phyloP scores from a whole-genome alignment of 2,113 vertebrate genomes.

The Phyllopteryx taeniolatus region DNA sequence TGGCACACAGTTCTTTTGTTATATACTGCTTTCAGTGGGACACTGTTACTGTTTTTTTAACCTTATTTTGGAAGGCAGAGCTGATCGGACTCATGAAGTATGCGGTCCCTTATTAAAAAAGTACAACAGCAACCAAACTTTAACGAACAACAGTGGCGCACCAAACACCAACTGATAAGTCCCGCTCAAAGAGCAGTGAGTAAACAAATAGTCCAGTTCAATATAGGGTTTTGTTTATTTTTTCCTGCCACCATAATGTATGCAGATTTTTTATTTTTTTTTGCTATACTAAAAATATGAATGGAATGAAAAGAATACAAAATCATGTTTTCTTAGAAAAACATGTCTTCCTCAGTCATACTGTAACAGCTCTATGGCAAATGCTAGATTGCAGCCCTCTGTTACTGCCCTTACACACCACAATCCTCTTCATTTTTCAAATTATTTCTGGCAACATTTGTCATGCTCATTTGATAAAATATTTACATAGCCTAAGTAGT shows the following conservation, averaged over 20 bases:
- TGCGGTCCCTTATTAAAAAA: slow-evolving; percentile 10
- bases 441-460: too few relatives aligned
- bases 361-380: too few relatives aligned
- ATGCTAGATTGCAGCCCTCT: too few relatives aligned
- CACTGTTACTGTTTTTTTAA: slow-evolving; percentile 22
- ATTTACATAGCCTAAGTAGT: too few relatives aligned
- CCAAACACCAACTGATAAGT: slow-evolving; percentile 28
- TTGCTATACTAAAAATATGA: too few relatives aligned
- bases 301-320: too few relatives aligned
- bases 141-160: slow-evolving; percentile 2
- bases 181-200: background rate
- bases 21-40: slow-evolving; percentile 39
- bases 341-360: too few relatives aligned
- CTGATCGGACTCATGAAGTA: slow-evolving; percentile 19
- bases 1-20: slow-evolving; percentile 53
- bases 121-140: slow-evolving; percentile 17
- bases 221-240: background rate
- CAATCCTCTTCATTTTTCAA: too few relatives aligned
- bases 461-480: too few relatives aligned
- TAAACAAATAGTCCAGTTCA: background rate
- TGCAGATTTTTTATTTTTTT: background rate
- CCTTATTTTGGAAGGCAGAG: slow-evolving; percentile 20
- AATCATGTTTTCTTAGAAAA: too few relatives aligned
- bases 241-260: background rate
- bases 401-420: too few relatives aligned